Evolutionary conservation across 2,797 vertebrate species (phyloP), one percentile per base, ranked within the genome.

Genomic region (Chelon labrosus): DNA sequence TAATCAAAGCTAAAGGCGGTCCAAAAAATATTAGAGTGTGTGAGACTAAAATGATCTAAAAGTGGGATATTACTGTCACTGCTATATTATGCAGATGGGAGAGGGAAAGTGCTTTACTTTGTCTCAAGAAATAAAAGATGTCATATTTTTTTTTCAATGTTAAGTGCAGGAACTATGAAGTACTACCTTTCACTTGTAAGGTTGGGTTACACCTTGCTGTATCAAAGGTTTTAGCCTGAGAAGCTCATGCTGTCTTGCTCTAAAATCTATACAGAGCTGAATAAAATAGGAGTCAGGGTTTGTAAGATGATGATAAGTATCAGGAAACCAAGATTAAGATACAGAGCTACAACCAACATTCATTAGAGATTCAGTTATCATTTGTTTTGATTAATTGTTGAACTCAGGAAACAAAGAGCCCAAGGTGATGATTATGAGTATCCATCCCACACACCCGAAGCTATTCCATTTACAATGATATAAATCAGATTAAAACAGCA

Each of bases 41-140:
- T 27, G 25, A 80, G 75, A 73, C 64, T 67, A 56, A 59, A 77
- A 12, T 46, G 75, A 70, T 81, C 73, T 72, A 67, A 79, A 85
- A 82, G 60, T 66, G 35, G 46, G 31, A 62, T 50, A 42, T 82
- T 70, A 60, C 72, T 63, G 62, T 38, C 57, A 65, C 60, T 73
- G n/a, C 35, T 42, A 38, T 54, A 59, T 70, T 59, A 75, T 73
- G 73, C 58, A 76, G 59, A 66, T 71, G 31, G 11, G 16, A 37
- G 50, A 25, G 20, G 44, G 35, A 54, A 17, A 56, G 37, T n/a
- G 20, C 64, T 83, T 73, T 19, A 70, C 47, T 57, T 71, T 56
- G 41, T 79, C 61, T 72, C 66, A 69, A 61, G 50, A 61, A 42
- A 55, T 69, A 58, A 70, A 27, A 42, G 56, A 27, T 25, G 10